These are phyloP conservation scores for Microtus pennsylvanicus DNA, from an alignment of 2,113 vertebrate species.

Conservation along the genomic window DNA sequence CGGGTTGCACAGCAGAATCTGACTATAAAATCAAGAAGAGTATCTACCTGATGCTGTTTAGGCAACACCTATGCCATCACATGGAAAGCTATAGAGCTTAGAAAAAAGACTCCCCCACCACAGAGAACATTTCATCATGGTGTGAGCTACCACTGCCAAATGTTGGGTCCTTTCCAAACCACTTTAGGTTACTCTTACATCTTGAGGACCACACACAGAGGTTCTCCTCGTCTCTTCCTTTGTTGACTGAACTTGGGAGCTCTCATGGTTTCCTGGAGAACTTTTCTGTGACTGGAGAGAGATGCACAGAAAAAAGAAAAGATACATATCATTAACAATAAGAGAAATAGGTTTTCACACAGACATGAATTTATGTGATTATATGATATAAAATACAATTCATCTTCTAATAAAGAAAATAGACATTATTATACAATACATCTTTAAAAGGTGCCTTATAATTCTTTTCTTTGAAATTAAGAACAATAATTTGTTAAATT, in stretches of 20 bases:
- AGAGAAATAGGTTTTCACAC: background rate
- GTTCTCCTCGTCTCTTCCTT: conserved; percentile 80
- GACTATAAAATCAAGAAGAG: background rate
- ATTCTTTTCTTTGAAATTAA: conserved; percentile 5
- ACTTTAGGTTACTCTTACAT: conserved; percentile 83
- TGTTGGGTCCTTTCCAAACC: background rate
- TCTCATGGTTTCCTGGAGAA: conserved; percentile 73
- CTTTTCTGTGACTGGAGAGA: conserved; percentile 63
- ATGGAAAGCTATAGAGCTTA: background rate
- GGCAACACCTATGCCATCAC: conserved; percentile 24
- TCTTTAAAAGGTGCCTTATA: background rate
- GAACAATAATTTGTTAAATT: background rate
- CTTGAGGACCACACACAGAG: conserved; percentile 82
- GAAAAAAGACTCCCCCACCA: background rate
- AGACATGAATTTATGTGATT: background rate
- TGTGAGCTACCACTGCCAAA: background rate
- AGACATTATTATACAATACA: background rate
- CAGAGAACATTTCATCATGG: background rate
- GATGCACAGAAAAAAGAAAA: conserved; percentile 11
- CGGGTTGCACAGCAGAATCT: background rate
- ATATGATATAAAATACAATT: background rate
- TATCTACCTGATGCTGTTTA: background rate
- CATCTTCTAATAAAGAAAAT: background rate
- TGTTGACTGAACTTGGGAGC: conserved; percentile 57
- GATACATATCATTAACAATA: background rate